A percentile compares a stretch with the other conserved stretches of the same genome.
Evolutionary conservation across 2,797 vertebrate genomes (phyloP).

Genomic region (Picus viridis): DNA sequence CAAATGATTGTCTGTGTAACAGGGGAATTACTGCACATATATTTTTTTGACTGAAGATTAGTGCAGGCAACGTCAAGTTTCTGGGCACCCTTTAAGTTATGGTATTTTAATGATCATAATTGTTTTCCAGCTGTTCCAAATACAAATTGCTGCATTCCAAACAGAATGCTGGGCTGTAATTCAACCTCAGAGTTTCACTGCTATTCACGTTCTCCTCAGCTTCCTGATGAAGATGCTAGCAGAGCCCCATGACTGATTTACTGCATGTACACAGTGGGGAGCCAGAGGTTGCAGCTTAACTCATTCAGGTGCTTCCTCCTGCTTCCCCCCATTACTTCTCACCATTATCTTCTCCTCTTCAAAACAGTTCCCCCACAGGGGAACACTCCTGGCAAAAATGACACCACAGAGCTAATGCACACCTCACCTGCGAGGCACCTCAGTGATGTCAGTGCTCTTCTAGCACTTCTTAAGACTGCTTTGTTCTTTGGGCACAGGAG

Average conservation of each 20-base stretch:
- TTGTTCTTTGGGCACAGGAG: background rate
- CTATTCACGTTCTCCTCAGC: background rate
- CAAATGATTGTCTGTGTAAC: slow-evolving; percentile 4
- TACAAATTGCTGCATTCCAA: slow-evolving; percentile 20
- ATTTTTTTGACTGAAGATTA: slow-evolving; percentile 28
- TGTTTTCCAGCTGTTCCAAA: slow-evolving; percentile 56
- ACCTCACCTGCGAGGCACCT: background rate
- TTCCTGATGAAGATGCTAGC: background rate
- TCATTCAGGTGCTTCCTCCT: background rate
- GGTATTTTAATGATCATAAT: slow-evolving; percentile 37
- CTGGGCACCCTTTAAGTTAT: slow-evolving; percentile 35
- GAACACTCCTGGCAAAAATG: background rate
- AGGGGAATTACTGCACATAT: background rate
- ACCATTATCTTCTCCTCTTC: background rate
- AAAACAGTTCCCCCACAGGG: background rate
- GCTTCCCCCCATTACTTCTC: background rate
- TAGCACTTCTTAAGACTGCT: background rate
- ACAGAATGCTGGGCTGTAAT: slow-evolving; percentile 16
- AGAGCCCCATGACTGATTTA: slow-evolving; percentile 10
- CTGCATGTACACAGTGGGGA: background rate
- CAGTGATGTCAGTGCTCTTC: background rate
- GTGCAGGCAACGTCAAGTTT: slow-evolving; percentile 14
- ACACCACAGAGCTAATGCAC: background rate
- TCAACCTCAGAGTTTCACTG: slow-evolving; percentile 31
- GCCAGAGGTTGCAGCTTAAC: background rate